Base-by-base conservation (phyloP, 2,113 vertebrate genomes). In the Rhinopomastus cyanomelas region DNA sequence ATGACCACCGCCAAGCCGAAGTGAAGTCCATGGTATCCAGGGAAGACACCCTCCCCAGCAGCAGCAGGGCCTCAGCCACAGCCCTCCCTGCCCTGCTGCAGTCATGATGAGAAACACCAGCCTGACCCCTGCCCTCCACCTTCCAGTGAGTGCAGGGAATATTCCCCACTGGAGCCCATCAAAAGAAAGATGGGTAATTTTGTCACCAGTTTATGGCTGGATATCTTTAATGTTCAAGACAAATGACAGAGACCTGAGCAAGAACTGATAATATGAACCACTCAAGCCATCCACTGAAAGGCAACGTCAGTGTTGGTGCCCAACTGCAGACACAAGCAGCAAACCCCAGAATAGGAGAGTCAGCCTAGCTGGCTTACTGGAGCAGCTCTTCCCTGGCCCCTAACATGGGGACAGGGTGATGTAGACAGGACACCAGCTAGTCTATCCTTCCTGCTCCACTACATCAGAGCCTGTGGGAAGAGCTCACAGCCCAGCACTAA, bases 201-300 rank as follows among this genome's bases (percentile, higher is more conserved):
- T 10, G 2, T 26, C 66, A 81, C 9, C 66, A 56, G 16, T 76
- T 66, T 48, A 66, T 30, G 57, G 69, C 27, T 72, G 57, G 61
- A 19, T 53, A 76, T 27, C 51, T 95, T 95, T 95, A 92, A 95
- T 88, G 66, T 65, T 65, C 49, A 88, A 39, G 57, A 49, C 32
- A 17, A 15, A 25, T 27, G 52, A 59, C 0, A 0, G 42, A 73
- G 56, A 81, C 16, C 57, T 46, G 39, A 85, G 18, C 36, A 90
- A 67, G 51, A 80, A 83, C 12, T 42, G 87, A 49, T 23, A 62
- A 26, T 6, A 42, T 1, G 13, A 72, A 60, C 16, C 12, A 25
- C 12, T 16, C 84, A 59, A 32, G 18, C 39, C 51, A 42, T 32
- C 5, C 51, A 29, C 0, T 8, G 22, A 59, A 83, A 82, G 61